phyloP scores from a whole-genome alignment of 2,888 invertebrate genomes.

The Aquatica leii region DNA sequence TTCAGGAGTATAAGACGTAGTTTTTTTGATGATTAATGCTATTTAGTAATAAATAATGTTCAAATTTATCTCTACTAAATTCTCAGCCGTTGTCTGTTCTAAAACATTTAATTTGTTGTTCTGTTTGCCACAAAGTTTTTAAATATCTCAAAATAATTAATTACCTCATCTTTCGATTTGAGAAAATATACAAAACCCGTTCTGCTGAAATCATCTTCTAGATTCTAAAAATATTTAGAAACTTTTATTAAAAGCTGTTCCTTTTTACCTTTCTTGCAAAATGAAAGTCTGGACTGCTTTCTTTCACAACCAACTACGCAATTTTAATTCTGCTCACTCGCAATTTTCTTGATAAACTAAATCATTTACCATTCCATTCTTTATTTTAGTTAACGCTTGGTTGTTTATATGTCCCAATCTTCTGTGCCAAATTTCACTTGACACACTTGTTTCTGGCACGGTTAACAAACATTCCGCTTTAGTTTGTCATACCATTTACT shows the following conservation, averaged over 20 bases:
- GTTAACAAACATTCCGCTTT: too few relatives aligned
- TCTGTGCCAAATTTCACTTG: too few relatives aligned
- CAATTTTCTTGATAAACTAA: background rate
- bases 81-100: constrained; percentile 13
- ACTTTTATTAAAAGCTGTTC: background rate
- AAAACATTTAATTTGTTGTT: constrained; percentile 33
- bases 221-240: background rate
- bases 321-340: too few relatives aligned
- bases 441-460: too few relatives aligned
- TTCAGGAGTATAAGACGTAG: constrained; percentile 46
- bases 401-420: too few relatives aligned
- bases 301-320: background rate
- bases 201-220: background rate
- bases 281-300: constrained; percentile 9
- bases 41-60: background rate
- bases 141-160: background rate
- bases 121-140: constrained; percentile 18
- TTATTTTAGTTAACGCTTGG: background rate
- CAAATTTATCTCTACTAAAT: background rate
- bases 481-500: too few relatives aligned
- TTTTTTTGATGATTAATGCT: constrained; percentile 47
- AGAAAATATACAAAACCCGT: constrained; percentile 1
- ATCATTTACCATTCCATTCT: background rate
- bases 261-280: background rate
- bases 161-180: background rate